These are phyloP conservation scores for Nerophis lumbriciformis DNA, from an alignment of 2,113 vertebrate species.

Conservation along the genomic window DNA sequence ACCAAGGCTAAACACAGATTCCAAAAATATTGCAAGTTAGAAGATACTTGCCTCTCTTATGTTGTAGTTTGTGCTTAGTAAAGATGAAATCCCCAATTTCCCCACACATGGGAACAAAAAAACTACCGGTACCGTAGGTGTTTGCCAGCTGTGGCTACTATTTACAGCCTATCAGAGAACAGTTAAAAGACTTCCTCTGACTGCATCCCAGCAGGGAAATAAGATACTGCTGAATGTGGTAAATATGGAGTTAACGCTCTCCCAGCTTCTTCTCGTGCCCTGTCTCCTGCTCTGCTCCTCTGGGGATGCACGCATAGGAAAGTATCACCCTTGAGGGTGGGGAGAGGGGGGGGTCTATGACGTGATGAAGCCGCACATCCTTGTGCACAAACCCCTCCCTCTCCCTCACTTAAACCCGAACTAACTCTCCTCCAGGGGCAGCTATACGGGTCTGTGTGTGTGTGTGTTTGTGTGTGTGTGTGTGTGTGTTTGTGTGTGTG, in stretches of 20 bases:
- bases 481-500: conserved; percentile 28
- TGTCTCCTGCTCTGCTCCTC: conserved; percentile 48
- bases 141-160: conserved; percentile 45
- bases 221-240: conserved; percentile 64
- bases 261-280: conserved; percentile 33
- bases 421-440: conserved; percentile 54
- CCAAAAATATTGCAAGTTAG: neutral
- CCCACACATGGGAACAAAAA: neutral
- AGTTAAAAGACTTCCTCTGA: conserved; percentile 58
- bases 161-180: conserved; percentile 53
- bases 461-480: conserved; percentile 23
- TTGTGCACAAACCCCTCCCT: neutral
- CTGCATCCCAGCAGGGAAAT: conserved; percentile 52
- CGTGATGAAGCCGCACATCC: conserved; percentile 41
- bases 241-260: conserved; percentile 53
- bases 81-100: conserved; percentile 16
- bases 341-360: conserved; percentile 42
- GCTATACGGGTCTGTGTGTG: conserved; percentile 13
- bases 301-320: conserved; percentile 52
- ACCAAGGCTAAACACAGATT: no score
- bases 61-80: conserved; percentile 2
- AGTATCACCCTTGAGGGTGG: conserved; percentile 46
- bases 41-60: neutral
- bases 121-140: conserved; percentile 18
- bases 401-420: conserved; percentile 36